phyloP scores from a whole-genome alignment of 2,113 vertebrate genomes.

The Triplophysa siluroides region DNA sequence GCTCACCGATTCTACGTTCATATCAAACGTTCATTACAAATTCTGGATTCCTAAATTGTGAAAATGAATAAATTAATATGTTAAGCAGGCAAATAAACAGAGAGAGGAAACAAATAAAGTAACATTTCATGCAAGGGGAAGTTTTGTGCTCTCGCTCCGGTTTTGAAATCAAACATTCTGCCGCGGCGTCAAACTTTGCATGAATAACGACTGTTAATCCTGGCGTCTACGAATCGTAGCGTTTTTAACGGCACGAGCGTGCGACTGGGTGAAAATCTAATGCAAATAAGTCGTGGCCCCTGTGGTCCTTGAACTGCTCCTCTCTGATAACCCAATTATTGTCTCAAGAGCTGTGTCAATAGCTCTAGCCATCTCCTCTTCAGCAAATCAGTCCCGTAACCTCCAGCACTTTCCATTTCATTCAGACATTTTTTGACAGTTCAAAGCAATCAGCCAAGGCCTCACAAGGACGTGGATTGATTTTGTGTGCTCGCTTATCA shows the following conservation, averaged over 20 bases:
- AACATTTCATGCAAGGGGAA: background rate
- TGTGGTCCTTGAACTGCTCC: slow-evolving; percentile 99
- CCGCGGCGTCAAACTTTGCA: slow-evolving; percentile 87
- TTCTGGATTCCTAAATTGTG: slow-evolving; percentile 9
- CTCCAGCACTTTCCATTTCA: slow-evolving; percentile 99
- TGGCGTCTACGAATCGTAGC: slow-evolving; percentile 85
- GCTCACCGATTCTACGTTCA: too few species aligned
- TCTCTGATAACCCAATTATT: slow-evolving; percentile 99
- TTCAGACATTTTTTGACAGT: slow-evolving; percentile 99
- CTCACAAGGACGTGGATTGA: slow-evolving; percentile 99
- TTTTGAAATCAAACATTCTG: slow-evolving; percentile 86
- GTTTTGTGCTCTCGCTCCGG: slow-evolving; percentile 35
- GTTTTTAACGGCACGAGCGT: slow-evolving; percentile 82
- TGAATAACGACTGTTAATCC: slow-evolving; percentile 95
- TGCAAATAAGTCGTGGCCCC: slow-evolving; percentile 99
- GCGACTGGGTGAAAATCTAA: slow-evolving; percentile 97
- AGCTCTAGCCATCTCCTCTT: slow-evolving; percentile 99
- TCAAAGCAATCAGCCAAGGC: slow-evolving; percentile 99
- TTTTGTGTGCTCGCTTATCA: slow-evolving; percentile 99
- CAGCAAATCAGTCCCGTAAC: slow-evolving; percentile 99
- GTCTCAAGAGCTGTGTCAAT: slow-evolving; percentile 99
- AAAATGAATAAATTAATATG: slow-evolving; percentile 4
- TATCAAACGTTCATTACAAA: background rate
- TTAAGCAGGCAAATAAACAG: background rate
- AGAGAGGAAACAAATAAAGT: slow-evolving; percentile 49